Evolutionary conservation across 2,797 vertebrate genomes (phyloP).

Genomic region (Pitangus sulphuratus): DNA sequence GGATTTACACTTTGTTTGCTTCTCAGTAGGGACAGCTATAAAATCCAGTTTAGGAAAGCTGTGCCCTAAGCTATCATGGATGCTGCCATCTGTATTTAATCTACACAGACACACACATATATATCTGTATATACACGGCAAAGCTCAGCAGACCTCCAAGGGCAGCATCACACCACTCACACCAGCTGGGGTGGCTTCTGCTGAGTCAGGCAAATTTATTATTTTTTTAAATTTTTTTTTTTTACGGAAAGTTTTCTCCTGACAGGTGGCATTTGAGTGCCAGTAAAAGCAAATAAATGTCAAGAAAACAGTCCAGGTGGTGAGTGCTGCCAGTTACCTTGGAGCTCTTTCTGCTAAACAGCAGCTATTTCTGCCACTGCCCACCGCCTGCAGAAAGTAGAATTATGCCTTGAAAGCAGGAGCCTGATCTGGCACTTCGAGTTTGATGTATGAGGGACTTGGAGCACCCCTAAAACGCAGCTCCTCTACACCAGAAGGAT

Average conservation of each 20-base stretch:
- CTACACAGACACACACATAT: not conserved
- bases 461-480: not conserved
- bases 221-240: not conserved
- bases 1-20: not conserved
- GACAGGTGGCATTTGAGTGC: conserved; percentile 54
- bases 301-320: conserved; percentile 63
- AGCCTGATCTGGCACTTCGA: not conserved
- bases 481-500: not conserved
- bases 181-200: not conserved
- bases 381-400: not conserved
- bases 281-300: conserved; percentile 68
- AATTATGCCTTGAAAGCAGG: conserved; percentile 1
- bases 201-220: conserved; percentile 37
- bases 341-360: conserved; percentile 7
- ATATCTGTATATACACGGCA: not conserved
- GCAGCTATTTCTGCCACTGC: conserved; percentile 44
- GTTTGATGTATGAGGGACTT: not conserved
- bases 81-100: not conserved
- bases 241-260: not conserved
- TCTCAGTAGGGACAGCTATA: not conserved
- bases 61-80: not conserved
- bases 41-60: not conserved
- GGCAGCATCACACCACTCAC: not conserved
- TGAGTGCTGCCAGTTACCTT: not conserved
- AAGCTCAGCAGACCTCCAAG: not conserved